Evolutionary conservation across 30 jellyfish, hydroid and myxozoan genomes (phyloP).

Genomic region (Catostylus mosaicus): DNA sequence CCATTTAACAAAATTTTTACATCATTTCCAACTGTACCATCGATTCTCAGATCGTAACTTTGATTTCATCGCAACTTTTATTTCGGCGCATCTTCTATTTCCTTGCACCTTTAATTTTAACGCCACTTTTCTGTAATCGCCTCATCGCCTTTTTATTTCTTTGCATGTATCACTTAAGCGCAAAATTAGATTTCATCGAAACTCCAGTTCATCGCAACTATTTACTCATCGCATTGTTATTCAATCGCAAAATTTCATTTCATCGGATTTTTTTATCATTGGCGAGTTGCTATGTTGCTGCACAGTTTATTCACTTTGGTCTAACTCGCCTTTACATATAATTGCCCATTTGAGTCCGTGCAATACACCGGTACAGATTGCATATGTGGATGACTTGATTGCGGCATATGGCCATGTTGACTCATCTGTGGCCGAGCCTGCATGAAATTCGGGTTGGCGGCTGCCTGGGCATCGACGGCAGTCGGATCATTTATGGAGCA

Average conservation of each 20-base stretch:
- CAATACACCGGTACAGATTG: conserved; percentile 72
- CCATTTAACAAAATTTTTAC: background rate
- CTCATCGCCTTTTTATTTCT: too few species aligned
- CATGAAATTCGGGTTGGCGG: conserved; percentile 60
- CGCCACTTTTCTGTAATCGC: too few species aligned
- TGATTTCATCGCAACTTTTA: too few species aligned
- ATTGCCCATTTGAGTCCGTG: conserved; percentile 71
- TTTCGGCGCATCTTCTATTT: too few species aligned
- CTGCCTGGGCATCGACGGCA: conserved; percentile 61
- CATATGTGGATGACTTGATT: conserved; percentile 77
- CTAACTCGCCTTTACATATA: conserved; percentile 63
- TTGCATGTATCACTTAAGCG: too few species aligned
- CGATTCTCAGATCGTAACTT: too few species aligned
- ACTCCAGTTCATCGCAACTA: too few species aligned
- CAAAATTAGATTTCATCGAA: too few species aligned
- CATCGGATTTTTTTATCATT: too few species aligned
- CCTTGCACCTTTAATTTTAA: too few species aligned
- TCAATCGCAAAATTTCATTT: background rate
- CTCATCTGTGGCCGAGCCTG: conserved; percentile 62
- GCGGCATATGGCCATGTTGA: conserved; percentile 69
- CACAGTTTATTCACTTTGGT: background rate
- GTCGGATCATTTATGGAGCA: conserved; percentile 58
- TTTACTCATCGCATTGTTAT: background rate
- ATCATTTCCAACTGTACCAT: background rate
- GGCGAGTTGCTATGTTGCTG: background rate